Evolutionary conservation across 2,888 invertebrate genomes (phyloP).

Genomic region (Hydrotaea diabolus): DNA sequence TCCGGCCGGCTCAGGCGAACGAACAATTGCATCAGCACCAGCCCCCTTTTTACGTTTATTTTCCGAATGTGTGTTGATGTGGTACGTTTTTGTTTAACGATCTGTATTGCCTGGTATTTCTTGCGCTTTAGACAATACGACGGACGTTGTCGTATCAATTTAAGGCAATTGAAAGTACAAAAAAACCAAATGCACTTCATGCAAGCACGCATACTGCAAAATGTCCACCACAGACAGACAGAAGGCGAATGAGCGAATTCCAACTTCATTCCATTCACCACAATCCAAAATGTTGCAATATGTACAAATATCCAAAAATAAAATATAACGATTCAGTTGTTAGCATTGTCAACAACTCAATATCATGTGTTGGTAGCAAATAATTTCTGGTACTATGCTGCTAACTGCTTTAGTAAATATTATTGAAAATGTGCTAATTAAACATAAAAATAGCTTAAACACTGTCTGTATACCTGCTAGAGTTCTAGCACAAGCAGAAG

Average conservation of each 20-base stretch:
- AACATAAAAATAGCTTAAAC: conserved; percentile 25
- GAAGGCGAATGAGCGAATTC: conserved; percentile 4
- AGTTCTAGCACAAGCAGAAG: too few relatives aligned
- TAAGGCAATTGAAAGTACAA: conserved; percentile 26
- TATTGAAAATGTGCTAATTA: conserved; percentile 29
- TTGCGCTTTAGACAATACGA: conserved; percentile 51
- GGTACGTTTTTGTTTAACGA: conserved; percentile 39
- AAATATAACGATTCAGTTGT: background rate
- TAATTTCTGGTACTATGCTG: background rate
- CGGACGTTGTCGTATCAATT: conserved; percentile 9
- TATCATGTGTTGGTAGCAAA: background rate
- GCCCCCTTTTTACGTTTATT: conserved; percentile 52
- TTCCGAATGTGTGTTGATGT: conserved; percentile 3
- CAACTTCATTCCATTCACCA: background rate
- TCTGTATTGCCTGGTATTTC: conserved; percentile 27
- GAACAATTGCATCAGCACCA: conserved; percentile 37
- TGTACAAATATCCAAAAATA: background rate
- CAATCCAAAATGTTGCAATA: conserved; percentile 3
- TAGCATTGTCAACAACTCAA: background rate
- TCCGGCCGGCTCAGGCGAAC: background rate
- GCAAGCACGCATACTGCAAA: background rate
- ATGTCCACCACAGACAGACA: background rate
- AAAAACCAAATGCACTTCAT: background rate
- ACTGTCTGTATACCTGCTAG: background rate
- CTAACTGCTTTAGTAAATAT: conserved; percentile 14